A percentile compares a stretch with the other conserved stretches of the same genome.
These are phyloP conservation scores for Holotrichia oblita DNA, from an alignment of 1,140 invertebrate genomes.

Conservation along the genomic window DNA sequence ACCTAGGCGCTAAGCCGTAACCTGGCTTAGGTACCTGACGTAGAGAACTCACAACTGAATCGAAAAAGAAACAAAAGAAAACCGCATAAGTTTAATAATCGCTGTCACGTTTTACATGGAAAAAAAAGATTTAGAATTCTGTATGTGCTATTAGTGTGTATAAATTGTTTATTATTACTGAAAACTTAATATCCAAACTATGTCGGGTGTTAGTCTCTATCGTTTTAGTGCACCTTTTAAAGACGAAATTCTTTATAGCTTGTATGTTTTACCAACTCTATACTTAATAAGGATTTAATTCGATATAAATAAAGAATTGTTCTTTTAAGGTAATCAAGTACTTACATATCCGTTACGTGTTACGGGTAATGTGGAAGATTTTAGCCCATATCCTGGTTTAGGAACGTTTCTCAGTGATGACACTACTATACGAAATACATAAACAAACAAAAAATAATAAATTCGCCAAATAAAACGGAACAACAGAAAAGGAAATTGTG, in stretches of 20 bases:
- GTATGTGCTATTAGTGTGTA: background rate
- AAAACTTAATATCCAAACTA: background rate
- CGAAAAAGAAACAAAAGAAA: slow-evolving; percentile 32
- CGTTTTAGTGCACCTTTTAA: slow-evolving; percentile 65
- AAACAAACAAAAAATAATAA: slow-evolving; percentile 53
- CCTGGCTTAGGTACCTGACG: slow-evolving; percentile 92
- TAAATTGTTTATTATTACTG: slow-evolving; percentile 51
- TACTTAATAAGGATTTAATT: background rate
- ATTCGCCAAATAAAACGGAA: slow-evolving; percentile 38
- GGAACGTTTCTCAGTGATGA: slow-evolving; percentile 69
- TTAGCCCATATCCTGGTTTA: slow-evolving; percentile 79
- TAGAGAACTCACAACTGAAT: slow-evolving; percentile 88
- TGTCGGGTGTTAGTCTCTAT: slow-evolving; percentile 64
- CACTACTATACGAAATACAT: slow-evolving; percentile 62
- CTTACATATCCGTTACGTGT: slow-evolving; percentile 65
- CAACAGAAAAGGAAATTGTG: slow-evolving; percentile 33
- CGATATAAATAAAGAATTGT: slow-evolving; percentile 16
- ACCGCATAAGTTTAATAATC: slow-evolving; percentile 9
- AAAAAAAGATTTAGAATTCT: background rate
- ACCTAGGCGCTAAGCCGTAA: slow-evolving; percentile 90
- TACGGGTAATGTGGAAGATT: slow-evolving; percentile 76
- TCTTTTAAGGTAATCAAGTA: slow-evolving; percentile 44
- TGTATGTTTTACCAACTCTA: slow-evolving; percentile 77
- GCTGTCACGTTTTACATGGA: background rate
- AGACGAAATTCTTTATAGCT: background rate